A percentile compares a stretch with the other conserved stretches of the same genome.
Conservation (phyloP, 2,888 invertebrate species). For the Notodonta dromedarius region DNA sequence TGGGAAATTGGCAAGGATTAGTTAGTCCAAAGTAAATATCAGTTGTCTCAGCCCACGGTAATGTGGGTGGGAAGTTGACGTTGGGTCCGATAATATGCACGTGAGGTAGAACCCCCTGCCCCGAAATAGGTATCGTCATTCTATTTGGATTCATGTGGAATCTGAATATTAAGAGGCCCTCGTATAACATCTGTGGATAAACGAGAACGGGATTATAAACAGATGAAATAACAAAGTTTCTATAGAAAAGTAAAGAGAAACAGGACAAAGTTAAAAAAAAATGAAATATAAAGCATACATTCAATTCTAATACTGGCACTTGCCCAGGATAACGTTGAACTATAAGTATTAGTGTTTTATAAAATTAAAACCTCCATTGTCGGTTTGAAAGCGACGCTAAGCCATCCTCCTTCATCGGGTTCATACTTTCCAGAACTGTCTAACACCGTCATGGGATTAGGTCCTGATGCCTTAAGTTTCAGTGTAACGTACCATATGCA, state of each 20-base stretch:
- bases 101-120: constrained; percentile 80
- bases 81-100: constrained; percentile 77
- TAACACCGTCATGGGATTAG: constrained; percentile 62
- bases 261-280: too few species aligned
- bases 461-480: constrained; percentile 56
- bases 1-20: constrained; percentile 86
- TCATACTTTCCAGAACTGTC: constrained; percentile 75
- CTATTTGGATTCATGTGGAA: constrained; percentile 81
- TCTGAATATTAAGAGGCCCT: constrained; percentile 68
- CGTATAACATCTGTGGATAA: constrained; percentile 65
- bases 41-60: constrained; percentile 86
- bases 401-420: constrained; percentile 76
- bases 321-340: neutral
- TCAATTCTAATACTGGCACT: neutral
- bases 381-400: constrained; percentile 85
- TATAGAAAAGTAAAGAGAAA: too few species aligned
- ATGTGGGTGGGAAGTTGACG: constrained; percentile 85
- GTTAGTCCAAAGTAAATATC: constrained; percentile 84
- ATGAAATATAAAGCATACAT: neutral
- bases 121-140: constrained; percentile 74
- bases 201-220: constrained; percentile 1
- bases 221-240: too few species aligned
- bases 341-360: neutral
- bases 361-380: constrained; percentile 60
- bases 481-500: constrained; percentile 82